Evolutionary conservation across 2,888 invertebrate species (phyloP).

Genomic region (Tetrapedia diversipes): DNA sequence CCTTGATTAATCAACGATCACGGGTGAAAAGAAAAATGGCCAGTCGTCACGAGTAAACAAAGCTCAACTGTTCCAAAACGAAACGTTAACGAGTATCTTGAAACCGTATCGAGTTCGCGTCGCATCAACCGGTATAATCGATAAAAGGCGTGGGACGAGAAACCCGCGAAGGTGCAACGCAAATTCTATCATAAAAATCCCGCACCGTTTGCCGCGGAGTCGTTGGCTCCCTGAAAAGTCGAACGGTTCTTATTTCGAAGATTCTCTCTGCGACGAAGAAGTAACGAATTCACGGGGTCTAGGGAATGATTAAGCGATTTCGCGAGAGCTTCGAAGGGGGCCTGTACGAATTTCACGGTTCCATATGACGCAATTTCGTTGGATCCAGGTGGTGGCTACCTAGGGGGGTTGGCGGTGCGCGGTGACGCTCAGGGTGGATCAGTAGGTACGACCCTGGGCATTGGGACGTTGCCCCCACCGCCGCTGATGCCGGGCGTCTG

Average conservation of each 20-base stretch:
- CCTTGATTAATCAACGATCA: not conserved
- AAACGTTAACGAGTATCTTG: constrained; percentile 18
- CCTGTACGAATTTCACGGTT: constrained; percentile 20
- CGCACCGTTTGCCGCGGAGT: not conserved
- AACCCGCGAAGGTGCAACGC: constrained; percentile 46
- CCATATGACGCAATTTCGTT: constrained; percentile 40
- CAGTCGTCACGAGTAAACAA: not conserved
- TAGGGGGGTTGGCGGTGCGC: constrained; percentile 40
- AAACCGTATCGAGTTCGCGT: constrained; percentile 37
- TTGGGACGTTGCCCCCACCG: constrained; percentile 83
- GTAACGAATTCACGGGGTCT: not conserved
- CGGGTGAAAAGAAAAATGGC: too few relatives aligned
- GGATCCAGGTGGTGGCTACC: constrained; percentile 37
- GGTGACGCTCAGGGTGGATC: constrained; percentile 64
- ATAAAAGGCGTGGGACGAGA: constrained; percentile 47
- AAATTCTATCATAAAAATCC: constrained; percentile 49
- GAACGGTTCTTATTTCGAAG: too few relatives aligned
- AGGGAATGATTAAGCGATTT: too few relatives aligned
- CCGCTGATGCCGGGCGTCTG: constrained; percentile 83
- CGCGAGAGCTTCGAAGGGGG: not conserved
- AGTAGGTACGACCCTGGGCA: constrained; percentile 80
- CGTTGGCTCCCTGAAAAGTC: too few relatives aligned
- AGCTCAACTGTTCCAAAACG: not conserved
- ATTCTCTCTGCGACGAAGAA: too few relatives aligned
- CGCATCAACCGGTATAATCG: constrained; percentile 48